phyloP scores from a whole-genome alignment of 2,113 vertebrate species.

The Hystrix brachyura region DNA sequence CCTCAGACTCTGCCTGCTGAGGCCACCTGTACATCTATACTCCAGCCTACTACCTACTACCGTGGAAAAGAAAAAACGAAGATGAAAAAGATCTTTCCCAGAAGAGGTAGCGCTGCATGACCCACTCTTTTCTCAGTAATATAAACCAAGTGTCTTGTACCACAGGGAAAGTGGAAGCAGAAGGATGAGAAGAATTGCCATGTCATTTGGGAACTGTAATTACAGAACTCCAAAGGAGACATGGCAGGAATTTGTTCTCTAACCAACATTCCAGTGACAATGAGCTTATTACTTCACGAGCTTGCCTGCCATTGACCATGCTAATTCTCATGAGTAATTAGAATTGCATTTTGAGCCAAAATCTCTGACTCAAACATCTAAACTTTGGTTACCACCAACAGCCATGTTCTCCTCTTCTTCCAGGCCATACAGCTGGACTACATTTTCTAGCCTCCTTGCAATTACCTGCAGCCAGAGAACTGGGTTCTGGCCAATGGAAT shows the following conservation, averaged over 20 bases:
- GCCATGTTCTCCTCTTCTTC: not conserved
- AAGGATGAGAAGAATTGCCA: not conserved
- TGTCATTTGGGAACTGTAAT: constrained; percentile 39
- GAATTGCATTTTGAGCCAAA: constrained; percentile 20
- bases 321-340: constrained; percentile 35
- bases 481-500: not conserved
- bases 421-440: not conserved
- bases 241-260: constrained; percentile 51
- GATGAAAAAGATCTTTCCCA: not conserved
- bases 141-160: not conserved
- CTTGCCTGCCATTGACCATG: not conserved
- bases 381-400: not conserved
- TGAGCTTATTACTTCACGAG: constrained; percentile 37
- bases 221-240: constrained; percentile 32
- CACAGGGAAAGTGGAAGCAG: constrained; percentile 19
- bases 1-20: not conserved
- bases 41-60: not conserved
- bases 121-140: not conserved
- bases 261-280: constrained; percentile 41
- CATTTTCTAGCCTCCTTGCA: not conserved
- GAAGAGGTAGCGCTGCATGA: not conserved
- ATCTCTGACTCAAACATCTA: not conserved
- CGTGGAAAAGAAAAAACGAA: not conserved
- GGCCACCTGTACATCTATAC: not conserved
- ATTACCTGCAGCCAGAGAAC: not conserved